phyloP scores from a whole-genome alignment of 2,888 invertebrate species.

The Ectobius pallidus region DNA sequence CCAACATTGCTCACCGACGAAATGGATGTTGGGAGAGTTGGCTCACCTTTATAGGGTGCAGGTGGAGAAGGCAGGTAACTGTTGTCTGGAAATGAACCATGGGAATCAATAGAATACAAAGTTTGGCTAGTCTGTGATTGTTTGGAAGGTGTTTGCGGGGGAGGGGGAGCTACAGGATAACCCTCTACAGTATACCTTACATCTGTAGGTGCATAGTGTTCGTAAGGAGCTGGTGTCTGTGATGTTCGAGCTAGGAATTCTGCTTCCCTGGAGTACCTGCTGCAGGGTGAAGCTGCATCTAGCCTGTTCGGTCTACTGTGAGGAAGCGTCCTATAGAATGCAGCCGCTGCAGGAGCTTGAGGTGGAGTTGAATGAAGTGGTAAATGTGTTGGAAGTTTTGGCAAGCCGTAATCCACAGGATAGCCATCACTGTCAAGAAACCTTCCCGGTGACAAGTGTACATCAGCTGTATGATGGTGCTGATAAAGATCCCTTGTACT shows the following conservation, averaged over 20 bases:
- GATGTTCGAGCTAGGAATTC: constrained; percentile 65
- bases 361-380: constrained; percentile 39
- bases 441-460: constrained; percentile 73
- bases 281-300: constrained; percentile 59
- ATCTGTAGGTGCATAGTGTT: constrained; percentile 56
- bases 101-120: constrained; percentile 36
- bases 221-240: constrained; percentile 58
- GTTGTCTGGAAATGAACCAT: constrained; percentile 53
- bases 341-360: constrained; percentile 39
- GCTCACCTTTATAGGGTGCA: constrained; percentile 70
- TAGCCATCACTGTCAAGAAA: constrained; percentile 80
- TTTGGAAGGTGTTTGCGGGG: constrained; percentile 23
- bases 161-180: constrained; percentile 64
- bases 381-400: constrained; percentile 62
- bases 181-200: constrained; percentile 82
- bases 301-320: constrained; percentile 59
- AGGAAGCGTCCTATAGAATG: constrained; percentile 77
- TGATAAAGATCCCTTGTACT: constrained; percentile 61
- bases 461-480: constrained; percentile 67
- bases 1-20: constrained; percentile 42
- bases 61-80: constrained; percentile 72
- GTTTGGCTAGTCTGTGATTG: constrained; percentile 7
- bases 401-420: constrained; percentile 77
- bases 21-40: constrained; percentile 49
- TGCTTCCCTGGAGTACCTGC: constrained; percentile 68